Base-by-base conservation (phyloP, 1,140 invertebrate genomes). In the Galleria mellonella region DNA sequence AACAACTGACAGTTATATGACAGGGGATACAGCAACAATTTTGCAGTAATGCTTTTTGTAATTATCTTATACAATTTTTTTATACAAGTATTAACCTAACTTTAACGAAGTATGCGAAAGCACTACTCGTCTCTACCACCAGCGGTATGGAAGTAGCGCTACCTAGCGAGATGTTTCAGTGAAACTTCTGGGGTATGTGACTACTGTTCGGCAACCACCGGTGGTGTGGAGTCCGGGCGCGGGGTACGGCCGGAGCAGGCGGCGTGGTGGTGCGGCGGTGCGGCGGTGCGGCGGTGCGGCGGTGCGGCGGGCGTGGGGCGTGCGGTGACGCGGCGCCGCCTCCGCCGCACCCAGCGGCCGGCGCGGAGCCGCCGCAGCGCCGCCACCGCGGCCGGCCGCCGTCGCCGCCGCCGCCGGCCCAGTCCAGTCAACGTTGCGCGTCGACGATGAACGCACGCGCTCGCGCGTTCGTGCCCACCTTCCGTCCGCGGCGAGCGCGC, bases 271-370 rank as follows among this genome's bases (percentile, higher is more conserved):
- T 49, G 57, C 50, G 17, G 17, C 6, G 17, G 17, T 23, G 17
- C 6, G 17, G 17, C 6, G 17, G 17, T 6, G 57, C 49, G 56
- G 44, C 39, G 40, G 51, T 44, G 53, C 43, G 48, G 49, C 47
- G 56, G 50, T 40, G 54, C 43, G 51, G 51, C 54, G 54, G 44
- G 36, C 48, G 44, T 48, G 47, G 38, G 50, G 47, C 43, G 46
- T 41, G 42, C 46, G 47, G 46, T 48, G n/a, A 50, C 44, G 54
- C 49, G 45, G 17, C 38, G 14, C 36, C 45, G 36, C 45, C 51
- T 13, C 31, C 53, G 53, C 54, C 56, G 56, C 45, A 30, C 38
- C 32, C 13, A 33, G 40, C 36, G 11, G 32, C 30, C 42, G 51
- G 39, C n/a, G n/a, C n/a, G n/a, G n/a, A n/a, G n/a, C 51, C 40